Conservation (phyloP, 1,140 invertebrate genomes). For the Periplaneta americana region DNA sequence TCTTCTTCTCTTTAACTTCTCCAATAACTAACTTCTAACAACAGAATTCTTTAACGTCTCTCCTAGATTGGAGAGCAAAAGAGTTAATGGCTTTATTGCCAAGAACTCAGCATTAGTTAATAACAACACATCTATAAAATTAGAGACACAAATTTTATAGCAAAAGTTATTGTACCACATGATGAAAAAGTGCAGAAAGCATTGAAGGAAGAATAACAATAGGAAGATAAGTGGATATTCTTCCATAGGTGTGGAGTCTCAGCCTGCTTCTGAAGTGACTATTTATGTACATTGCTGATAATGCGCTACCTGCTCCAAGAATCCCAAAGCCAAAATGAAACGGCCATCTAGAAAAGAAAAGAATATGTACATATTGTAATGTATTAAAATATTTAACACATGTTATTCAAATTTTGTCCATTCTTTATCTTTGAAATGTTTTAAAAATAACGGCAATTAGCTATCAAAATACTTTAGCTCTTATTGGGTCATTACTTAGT, state of each 20-base stretch:
- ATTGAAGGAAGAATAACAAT: slow-evolving; percentile 14
- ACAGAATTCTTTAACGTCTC: neutral
- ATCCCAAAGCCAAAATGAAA: neutral
- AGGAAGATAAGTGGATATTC: slow-evolving; percentile 18
- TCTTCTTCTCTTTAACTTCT: too few species aligned
- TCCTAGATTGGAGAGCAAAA: too few species aligned
- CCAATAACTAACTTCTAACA: too few species aligned
- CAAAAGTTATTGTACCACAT: slow-evolving; percentile 22
- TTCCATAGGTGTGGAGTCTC: slow-evolving; percentile 26
- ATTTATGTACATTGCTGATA: slow-evolving; percentile 26
- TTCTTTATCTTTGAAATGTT: too few species aligned
- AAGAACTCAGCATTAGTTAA: too few species aligned
- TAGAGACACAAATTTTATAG: neutral
- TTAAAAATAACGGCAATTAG: too few species aligned
- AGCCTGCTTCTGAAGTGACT: slow-evolving; percentile 28
- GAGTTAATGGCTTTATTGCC: too few species aligned
- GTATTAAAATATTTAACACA: neutral
- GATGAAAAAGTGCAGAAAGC: slow-evolving; percentile 14
- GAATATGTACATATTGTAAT: neutral
- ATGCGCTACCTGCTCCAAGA: neutral
- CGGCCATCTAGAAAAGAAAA: slow-evolving; percentile 4
- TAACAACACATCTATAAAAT: too few species aligned
- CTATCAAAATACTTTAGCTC: too few species aligned
- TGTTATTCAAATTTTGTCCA: too few species aligned
- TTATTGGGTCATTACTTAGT: too few species aligned